These are phyloP conservation scores for Rhyzopertha dominica DNA, from an alignment of 1,140 invertebrate species.

Conservation along the genomic window DNA sequence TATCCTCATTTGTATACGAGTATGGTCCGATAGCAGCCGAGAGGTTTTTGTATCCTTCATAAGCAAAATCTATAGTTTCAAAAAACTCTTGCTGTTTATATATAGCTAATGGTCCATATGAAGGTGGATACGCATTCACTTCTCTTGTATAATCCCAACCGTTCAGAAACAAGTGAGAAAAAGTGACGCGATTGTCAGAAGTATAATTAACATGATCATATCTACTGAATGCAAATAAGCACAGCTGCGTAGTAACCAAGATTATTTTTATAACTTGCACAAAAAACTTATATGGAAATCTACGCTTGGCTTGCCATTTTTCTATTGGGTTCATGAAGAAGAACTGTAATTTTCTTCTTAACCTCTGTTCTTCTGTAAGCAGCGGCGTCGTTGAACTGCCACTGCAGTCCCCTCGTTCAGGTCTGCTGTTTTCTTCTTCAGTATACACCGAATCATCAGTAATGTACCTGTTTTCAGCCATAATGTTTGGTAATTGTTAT, in stretches of 20 bases:
- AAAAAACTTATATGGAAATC: conserved; percentile 93
- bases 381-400: conserved; percentile 13
- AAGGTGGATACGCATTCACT: conserved; percentile 90
- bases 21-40: conserved; percentile 82
- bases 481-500: no score
- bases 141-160: conserved; percentile 85
- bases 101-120: conserved; percentile 82
- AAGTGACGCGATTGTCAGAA: conserved; percentile 87
- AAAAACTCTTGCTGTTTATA: conserved; percentile 85
- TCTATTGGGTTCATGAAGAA: conserved; percentile 99
- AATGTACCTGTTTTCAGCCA: no score
- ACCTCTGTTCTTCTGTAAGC: conserved; percentile 61
- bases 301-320: conserved; percentile 87
- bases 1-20: conserved; percentile 71
- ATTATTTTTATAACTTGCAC: conserved; percentile 95
- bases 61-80: conserved; percentile 78
- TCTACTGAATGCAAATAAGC: conserved; percentile 89
- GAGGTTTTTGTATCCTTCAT: conserved; percentile 73
- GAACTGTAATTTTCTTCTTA: conserved; percentile 83
- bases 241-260: conserved; percentile 88
- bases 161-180: conserved; percentile 87
- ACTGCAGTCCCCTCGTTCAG: no score
- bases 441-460: no score
- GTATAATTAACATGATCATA: conserved; percentile 94
- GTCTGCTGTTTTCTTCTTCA: no score